A percentile compares a stretch with the other conserved stretches of the same genome.
Conservation (phyloP, 2,888 invertebrate genomes). For the Corbicula japonica region DNA sequence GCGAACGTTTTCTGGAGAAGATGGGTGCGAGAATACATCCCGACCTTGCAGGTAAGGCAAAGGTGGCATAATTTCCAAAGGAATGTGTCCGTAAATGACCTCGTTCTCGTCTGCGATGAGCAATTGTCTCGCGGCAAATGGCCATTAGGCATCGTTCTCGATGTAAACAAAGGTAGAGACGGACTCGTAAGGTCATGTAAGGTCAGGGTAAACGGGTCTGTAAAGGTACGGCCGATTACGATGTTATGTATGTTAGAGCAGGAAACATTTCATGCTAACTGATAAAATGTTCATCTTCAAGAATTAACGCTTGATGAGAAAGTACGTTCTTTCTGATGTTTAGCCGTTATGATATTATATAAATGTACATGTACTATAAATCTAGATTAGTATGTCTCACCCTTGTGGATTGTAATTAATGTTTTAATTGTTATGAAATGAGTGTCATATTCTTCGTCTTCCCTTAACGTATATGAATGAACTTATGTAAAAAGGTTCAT, state of each 20-base stretch:
- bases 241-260: conserved; percentile 1
- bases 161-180: not conserved
- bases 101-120: conserved; percentile 14
- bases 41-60: not conserved
- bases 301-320: too few species aligned
- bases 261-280: too few species aligned
- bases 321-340: too few species aligned
- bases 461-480: conserved; percentile 10
- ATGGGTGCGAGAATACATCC: not conserved
- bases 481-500: conserved; percentile 31
- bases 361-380: too few species aligned
- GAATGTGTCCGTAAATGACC: conserved; percentile 1
- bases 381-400: too few species aligned
- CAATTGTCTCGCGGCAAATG: not conserved
- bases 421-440: not conserved
- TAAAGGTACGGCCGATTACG: conserved; percentile 3
- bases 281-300: too few species aligned
- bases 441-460: not conserved
- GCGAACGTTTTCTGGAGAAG: too few species aligned
- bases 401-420: too few species aligned
- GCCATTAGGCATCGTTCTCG: conserved; percentile 7
- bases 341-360: too few species aligned
- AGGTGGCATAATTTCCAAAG: conserved; percentile 2
- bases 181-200: not conserved
- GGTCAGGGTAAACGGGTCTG: conserved; percentile 8